Evolutionary conservation across 2,888 invertebrate genomes (phyloP).

Genomic region (Trachelus tabidus): DNA sequence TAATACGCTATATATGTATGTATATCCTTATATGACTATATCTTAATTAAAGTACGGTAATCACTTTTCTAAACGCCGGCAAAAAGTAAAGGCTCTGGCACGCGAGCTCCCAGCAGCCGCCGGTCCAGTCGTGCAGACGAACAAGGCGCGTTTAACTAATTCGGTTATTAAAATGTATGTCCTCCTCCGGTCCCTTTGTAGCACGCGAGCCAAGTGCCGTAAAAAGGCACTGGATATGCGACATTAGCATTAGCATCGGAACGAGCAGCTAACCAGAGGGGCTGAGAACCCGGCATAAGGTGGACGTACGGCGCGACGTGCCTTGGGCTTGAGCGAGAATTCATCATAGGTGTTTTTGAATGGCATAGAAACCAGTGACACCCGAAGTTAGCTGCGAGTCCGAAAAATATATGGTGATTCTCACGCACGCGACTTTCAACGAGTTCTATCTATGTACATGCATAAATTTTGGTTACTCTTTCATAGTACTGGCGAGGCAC

Average conservation of each 20-base stretch:
- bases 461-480: neutral
- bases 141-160: constrained; percentile 44
- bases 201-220: constrained; percentile 26
- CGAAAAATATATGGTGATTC: neutral
- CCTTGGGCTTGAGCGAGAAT: neutral
- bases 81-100: constrained; percentile 25
- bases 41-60: neutral
- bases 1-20: neutral
- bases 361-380: neutral
- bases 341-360: neutral
- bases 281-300: neutral
- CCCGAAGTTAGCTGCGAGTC: neutral
- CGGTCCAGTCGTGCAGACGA: neutral
- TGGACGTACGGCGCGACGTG: neutral
- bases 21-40: neutral
- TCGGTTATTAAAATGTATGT: constrained; percentile 54
- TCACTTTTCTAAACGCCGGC: neutral
- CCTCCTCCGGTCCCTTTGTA: constrained; percentile 30
- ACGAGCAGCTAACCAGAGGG: neutral
- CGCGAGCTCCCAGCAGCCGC: constrained; percentile 33
- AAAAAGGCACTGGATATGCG: constrained; percentile 26
- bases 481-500: neutral
- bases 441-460: neutral
- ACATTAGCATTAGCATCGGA: constrained; percentile 28
- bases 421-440: neutral